Base-by-base conservation (phyloP, 2,888 invertebrate species). In the Schizaphis graminum region DNA sequence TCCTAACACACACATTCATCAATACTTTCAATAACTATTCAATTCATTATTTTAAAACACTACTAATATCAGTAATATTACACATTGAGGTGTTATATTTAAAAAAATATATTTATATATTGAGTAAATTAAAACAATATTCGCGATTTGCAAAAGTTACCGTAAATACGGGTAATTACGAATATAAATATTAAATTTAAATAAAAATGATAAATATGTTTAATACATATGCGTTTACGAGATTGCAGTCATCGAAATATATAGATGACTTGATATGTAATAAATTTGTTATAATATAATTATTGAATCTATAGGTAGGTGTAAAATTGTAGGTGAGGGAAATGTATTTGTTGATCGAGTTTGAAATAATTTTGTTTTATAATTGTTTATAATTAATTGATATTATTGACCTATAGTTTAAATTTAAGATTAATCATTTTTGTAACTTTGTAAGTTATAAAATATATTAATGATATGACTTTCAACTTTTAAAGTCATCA, bases 331-430 rank as follows among this genome's bases (percentile, higher is more conserved):
- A 35, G 1, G 77, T 77, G 35, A 21, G 21, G 1, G 21, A 77
- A 35, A 77, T 77, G 8, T 28, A 16, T 57, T 89, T 89, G 89
- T 57, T 44, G 56, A 44, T 89, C 26, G 5, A 89, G 57, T 57
- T 89, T 28, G 24, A 89, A 89, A 89, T 57, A 35, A 57, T 57
- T 44, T 89, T 44, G 89, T 89, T 89, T 41, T 86, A 16, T 86
- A 57, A 26, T 7, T 28, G 44, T 44, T 35, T n/a, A 89, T 41
- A 57, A 89, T 57, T 89, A 28, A 89, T 44, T 41, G 35, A 11
- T 41, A 57, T 89, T 89, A 57, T 89, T 57, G 57, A 89, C 89
- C 57, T 41, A 57, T 57, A 57, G 16, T 44, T 57, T 89, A 89
- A 89, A 89, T 41, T 26, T 89, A 44, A 56, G 16, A 57, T 89